These are phyloP conservation scores for Saccopteryx leptura DNA, from an alignment of 2,113 vertebrate species.

Conservation along the genomic window DNA sequence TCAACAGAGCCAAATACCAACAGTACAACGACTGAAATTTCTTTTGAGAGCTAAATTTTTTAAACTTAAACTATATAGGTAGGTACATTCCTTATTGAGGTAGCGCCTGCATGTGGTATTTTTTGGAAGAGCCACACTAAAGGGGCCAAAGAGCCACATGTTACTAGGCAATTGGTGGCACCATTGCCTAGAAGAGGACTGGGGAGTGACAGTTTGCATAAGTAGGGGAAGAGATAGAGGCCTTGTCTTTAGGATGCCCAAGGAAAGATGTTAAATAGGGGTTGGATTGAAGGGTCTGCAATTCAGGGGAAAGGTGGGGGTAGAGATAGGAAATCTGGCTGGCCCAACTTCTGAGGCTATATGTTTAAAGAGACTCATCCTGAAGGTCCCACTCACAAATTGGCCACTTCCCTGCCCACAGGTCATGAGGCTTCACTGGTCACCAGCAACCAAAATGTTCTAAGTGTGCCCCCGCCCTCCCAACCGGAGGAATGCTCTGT, in stretches of 20 bases:
- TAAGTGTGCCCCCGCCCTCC: too few relatives aligned
- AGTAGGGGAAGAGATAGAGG: not conserved
- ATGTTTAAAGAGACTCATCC: not conserved
- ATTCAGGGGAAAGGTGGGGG: not conserved
- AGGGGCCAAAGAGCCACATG: too few relatives aligned
- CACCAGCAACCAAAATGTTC: not conserved
- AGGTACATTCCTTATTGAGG: too few relatives aligned
- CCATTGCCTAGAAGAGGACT: not conserved
- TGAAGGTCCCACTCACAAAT: not conserved
- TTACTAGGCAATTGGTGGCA: too few relatives aligned
- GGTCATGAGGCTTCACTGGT: not conserved
- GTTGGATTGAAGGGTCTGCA: not conserved
- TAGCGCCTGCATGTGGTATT: too few relatives aligned
- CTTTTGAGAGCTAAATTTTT: too few relatives aligned
- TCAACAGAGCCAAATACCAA: too few relatives aligned
- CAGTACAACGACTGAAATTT: too few relatives aligned
- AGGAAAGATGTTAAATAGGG: not conserved
- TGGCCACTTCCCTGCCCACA: not conserved
- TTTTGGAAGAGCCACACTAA: too few relatives aligned
- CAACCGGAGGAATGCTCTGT: not conserved
- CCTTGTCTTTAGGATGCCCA: not conserved
- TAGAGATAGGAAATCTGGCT: not conserved
- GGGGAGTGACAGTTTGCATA: fast-evolving
- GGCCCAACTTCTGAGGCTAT: not conserved
- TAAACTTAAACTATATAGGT: too few relatives aligned